Percentiles rank a stretch among this genome's conserved stretches.
phyloP scores from a whole-genome alignment of 2,797 vertebrate species.

The Erethizon dorsatum region DNA sequence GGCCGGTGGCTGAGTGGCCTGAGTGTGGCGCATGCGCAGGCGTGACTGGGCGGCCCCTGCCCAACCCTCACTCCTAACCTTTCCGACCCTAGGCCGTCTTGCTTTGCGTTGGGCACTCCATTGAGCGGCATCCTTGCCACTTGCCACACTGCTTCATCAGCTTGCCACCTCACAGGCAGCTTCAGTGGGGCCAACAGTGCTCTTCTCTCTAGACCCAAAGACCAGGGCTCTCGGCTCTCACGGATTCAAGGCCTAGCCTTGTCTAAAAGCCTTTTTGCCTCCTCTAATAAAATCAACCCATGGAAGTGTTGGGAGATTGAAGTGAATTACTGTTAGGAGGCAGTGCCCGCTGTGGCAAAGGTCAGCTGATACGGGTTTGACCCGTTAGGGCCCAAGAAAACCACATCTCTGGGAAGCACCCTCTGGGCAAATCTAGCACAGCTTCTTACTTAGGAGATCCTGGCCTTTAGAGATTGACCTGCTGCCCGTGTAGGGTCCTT shows the following conservation, averaged over 20 bases:
- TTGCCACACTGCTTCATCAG: not conserved
- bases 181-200: not conserved
- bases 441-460: not conserved
- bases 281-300: not conserved
- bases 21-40: not conserved
- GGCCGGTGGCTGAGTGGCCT: accelerated
- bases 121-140: not conserved
- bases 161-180: not conserved
- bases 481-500: not conserved
- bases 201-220: not conserved
- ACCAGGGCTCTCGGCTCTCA: not conserved
- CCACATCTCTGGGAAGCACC: not conserved
- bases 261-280: not conserved
- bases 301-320: not conserved
- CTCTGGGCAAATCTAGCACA: not conserved
- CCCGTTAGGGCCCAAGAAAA: not conserved
- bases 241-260: not conserved
- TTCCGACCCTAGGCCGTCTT: not conserved
- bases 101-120: no score
- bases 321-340: not conserved
- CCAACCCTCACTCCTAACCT: not conserved
- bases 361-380: not conserved
- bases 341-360: not conserved
- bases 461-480: not conserved
- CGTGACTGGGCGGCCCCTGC: accelerated